Evolutionary conservation across 2,797 vertebrate genomes (phyloP).

Genomic region (Rhabdomys pumilio): DNA sequence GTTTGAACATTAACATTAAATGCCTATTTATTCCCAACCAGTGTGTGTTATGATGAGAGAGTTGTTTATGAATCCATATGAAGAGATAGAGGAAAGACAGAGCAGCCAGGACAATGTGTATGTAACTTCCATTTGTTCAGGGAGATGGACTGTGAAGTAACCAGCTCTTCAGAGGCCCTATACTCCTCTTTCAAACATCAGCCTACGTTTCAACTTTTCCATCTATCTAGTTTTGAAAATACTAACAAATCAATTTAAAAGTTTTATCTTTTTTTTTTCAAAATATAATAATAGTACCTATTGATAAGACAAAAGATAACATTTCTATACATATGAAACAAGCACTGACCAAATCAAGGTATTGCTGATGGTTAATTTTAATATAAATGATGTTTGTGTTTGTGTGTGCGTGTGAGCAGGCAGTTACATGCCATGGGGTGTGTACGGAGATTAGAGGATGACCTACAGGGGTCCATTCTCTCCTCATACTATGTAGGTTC

Average conservation of each 20-base stretch:
- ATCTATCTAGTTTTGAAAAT: neutral
- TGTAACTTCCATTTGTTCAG: neutral
- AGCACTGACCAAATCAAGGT: neutral
- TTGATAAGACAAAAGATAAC: neutral
- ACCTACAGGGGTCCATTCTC: neutral
- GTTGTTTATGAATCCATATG: neutral
- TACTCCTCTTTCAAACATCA: neutral
- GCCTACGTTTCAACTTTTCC: slow-evolving; percentile 2
- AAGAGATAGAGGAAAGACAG: neutral
- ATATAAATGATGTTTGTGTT: neutral
- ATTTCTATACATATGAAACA: neutral
- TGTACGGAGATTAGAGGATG: neutral
- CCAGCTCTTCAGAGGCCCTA: neutral
- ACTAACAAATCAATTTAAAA: neutral
- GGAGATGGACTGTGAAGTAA: neutral
- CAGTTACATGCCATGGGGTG: neutral
- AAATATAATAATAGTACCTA: neutral
- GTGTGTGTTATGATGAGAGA: neutral
- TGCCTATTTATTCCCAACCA: neutral
- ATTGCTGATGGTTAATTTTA: neutral
- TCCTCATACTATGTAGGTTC: neutral
- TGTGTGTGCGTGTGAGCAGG: neutral
- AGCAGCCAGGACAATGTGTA: neutral
- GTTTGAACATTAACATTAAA: neutral
- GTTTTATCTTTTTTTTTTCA: neutral